Evolutionary conservation across 2,797 vertebrate species (phyloP), one percentile per base, ranked within the genome.

Genomic region (Notoglanidium macrostoma): DNA sequence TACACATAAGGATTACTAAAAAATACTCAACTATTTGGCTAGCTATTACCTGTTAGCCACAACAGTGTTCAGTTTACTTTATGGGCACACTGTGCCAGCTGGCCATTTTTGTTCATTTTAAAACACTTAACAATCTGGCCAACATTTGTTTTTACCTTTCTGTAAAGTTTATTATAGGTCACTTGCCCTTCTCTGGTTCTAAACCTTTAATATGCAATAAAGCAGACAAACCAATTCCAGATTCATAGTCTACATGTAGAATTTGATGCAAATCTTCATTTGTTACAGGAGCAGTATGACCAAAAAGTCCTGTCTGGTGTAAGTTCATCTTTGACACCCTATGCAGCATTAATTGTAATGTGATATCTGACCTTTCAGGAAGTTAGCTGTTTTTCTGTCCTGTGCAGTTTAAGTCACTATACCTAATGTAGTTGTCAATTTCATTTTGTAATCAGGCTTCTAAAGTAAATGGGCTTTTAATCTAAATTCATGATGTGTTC

Each of bases 301-400:
- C 12, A 54, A 54, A 83, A 83, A 35, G n/a, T 21, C 81, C 81
- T 83, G n/a, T 35, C 63, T 35, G 21, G 29, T 51, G 81, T 83
- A 83, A 83, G 80, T 83, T 86, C 32, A 14, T 57, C 14, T 44
- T 26, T 51, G 1, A 44, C 26, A 21, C 10, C 54, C 14, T 44
- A 9, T 29, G 29, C 21, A 76, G 23, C 6, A 29, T 35, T 54
- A 12, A 85, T 61, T 29, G 3, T 35, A 40, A 21, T 81, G 74
- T 78, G 7, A 78, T 68, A 68, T 78, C 21, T 61, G 11, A 10
- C 26, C 9, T 59, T 70, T 77, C 21, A 77, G 54, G 2, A 19
- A 80, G 51, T 35, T 23, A 5, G 49, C 15, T 77, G 23, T 5
- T 15, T 35, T 73, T 26, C 12, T 74, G n/a, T n/a, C n/a, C n/a